Evolutionary conservation across 2,797 vertebrate species (phyloP).

Genomic region (Typhlichthys subterraneus): DNA sequence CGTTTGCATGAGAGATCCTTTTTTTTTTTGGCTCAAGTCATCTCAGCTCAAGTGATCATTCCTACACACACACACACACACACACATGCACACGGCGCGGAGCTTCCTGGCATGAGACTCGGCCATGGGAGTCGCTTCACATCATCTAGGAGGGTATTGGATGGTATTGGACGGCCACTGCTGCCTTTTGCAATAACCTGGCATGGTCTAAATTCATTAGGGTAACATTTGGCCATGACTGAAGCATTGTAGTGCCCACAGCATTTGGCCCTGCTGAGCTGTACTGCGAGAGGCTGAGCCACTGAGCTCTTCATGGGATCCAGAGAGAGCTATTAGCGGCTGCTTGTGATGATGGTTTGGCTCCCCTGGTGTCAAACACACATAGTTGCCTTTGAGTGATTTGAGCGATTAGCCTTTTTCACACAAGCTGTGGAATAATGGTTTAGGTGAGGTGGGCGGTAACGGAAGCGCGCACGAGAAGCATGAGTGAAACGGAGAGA

Average conservation of each 20-base stretch:
- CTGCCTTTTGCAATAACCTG: conserved; percentile 77
- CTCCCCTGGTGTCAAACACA: conserved; percentile 74
- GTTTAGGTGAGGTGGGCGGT: conserved; percentile 52
- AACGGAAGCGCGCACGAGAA: conserved; percentile 13
- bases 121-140: conserved; percentile 75
- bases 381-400: conserved; percentile 79
- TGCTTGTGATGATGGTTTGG: conserved; percentile 76
- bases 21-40: too few species aligned
- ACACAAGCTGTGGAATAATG: conserved; percentile 65
- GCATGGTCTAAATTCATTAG: conserved; percentile 80
- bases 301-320: conserved; percentile 68
- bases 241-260: conserved; percentile 71
- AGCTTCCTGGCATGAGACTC: conserved; percentile 67
- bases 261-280: conserved; percentile 73
- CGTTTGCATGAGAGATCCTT: too few species aligned
- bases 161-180: conserved; percentile 74
- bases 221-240: conserved; percentile 76
- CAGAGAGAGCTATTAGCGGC: conserved; percentile 77
- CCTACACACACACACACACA: not conserved
- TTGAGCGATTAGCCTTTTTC: conserved; percentile 73
- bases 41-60: too few species aligned
- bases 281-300: conserved; percentile 57
- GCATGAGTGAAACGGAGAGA: conserved; percentile 16
- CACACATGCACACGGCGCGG: conserved; percentile 71
- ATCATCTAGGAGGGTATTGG: conserved; percentile 80